Conservation (phyloP, 2,113 vertebrate genomes). For the Meriones unguiculatus region DNA sequence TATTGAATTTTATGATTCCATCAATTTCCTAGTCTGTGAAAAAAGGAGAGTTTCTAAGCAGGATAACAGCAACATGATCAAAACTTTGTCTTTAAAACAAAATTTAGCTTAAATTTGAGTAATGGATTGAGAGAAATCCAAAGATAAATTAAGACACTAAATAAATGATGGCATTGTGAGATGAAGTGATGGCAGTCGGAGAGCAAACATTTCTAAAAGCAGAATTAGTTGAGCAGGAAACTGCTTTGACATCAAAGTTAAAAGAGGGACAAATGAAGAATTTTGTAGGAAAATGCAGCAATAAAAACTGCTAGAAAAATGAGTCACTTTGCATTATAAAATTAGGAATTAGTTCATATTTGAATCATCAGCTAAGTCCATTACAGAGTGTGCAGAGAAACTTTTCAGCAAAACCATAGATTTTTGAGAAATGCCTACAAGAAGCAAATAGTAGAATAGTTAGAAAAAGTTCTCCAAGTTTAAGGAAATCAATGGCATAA, state of each 20-base stretch:
- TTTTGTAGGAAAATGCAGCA: background rate
- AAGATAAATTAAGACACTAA: slow-evolving; percentile 1
- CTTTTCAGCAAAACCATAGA: background rate
- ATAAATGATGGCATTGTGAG: background rate
- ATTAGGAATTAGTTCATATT: background rate
- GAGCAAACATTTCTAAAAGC: background rate
- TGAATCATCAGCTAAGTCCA: background rate
- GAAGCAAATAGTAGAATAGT: background rate
- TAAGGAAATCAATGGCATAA: background rate
- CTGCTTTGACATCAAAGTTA: background rate
- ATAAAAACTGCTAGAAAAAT: background rate
- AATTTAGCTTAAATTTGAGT: background rate
- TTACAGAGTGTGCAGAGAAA: background rate
- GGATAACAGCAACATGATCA: background rate
- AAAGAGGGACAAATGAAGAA: background rate
- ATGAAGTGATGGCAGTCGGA: background rate
- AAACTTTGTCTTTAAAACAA: background rate
- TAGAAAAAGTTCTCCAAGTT: background rate
- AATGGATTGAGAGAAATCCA: background rate
- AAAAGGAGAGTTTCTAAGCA: background rate
- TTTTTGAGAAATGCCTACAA: background rate
- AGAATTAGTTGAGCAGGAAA: background rate
- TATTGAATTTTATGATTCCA: background rate
- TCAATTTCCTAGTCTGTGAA: background rate
- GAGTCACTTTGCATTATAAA: background rate